Evolutionary conservation across 2,113 vertebrate species (phyloP).

Genomic region (Syrmaticus mikado): DNA sequence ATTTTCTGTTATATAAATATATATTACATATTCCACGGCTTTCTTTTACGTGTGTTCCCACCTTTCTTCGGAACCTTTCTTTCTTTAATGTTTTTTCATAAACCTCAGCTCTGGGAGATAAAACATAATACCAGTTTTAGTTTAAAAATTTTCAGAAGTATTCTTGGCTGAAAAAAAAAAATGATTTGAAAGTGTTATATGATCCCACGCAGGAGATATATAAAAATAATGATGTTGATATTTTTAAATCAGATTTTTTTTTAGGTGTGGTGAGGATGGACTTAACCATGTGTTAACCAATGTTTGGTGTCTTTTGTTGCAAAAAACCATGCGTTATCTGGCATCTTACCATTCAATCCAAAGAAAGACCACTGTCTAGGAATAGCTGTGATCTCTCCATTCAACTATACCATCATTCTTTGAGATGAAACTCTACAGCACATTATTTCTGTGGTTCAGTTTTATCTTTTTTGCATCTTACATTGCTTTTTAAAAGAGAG

Average conservation of each 20-base stretch:
- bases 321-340: background rate
- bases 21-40: background rate
- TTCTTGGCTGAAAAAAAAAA: background rate
- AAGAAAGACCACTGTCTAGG: background rate
- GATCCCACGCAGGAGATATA: background rate
- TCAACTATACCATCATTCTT: background rate
- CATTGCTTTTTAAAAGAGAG: background rate
- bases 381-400: background rate
- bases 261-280: background rate
- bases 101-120: background rate
- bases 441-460: background rate
- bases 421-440: background rate
- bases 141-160: background rate
- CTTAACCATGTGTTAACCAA: background rate
- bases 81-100: background rate
- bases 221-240: fast-evolving
- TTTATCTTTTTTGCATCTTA: background rate
- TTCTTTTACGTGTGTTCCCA: background rate
- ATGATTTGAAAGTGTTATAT: background rate
- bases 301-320: background rate
- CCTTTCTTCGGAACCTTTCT: background rate
- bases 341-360: fast-evolving
- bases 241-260: background rate
- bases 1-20: background rate
- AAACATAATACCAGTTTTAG: background rate